Evolutionary conservation across 2,113 vertebrate genomes (phyloP).

Genomic region (Toxotes jaculatrix): DNA sequence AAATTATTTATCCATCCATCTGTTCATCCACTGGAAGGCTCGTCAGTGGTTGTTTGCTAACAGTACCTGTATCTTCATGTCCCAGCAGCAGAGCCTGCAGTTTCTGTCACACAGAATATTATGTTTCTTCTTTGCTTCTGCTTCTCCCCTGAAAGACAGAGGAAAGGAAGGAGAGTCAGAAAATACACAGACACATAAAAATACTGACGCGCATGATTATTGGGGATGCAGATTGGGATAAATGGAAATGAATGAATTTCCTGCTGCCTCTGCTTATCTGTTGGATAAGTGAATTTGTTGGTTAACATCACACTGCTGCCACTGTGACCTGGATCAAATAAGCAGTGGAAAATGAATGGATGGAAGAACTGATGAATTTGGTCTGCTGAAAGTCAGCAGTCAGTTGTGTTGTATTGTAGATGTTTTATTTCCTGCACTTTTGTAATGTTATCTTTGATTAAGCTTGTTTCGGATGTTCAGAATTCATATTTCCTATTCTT

Average conservation of each 20-base stretch:
- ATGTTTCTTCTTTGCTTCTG: constrained; percentile 61
- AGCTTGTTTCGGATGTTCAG: too few relatives aligned
- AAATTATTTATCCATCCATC: neutral
- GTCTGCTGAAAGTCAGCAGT: neutral
- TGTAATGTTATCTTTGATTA: too few relatives aligned
- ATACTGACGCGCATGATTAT: neutral
- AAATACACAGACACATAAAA: neutral
- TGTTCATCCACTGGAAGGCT: neutral
- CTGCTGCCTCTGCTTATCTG: neutral
- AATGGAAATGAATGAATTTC: neutral
- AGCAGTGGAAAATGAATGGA: neutral
- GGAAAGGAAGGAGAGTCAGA: neutral
- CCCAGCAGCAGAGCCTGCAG: constrained; percentile 85
- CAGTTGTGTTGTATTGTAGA: neutral
- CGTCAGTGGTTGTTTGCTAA: neutral
- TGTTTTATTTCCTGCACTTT: too few relatives aligned
- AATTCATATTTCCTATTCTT: too few relatives aligned
- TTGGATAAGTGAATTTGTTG: neutral
- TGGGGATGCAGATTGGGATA: neutral
- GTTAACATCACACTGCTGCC: neutral
- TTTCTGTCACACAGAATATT: constrained; percentile 79
- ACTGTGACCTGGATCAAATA: neutral
- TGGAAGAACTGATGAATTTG: neutral
- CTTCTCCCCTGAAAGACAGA: constrained; percentile 58
- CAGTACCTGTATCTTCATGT: constrained; percentile 80